phyloP scores from a whole-genome alignment of 2,888 invertebrate genomes.

The Amphimallon solstitiale region DNA sequence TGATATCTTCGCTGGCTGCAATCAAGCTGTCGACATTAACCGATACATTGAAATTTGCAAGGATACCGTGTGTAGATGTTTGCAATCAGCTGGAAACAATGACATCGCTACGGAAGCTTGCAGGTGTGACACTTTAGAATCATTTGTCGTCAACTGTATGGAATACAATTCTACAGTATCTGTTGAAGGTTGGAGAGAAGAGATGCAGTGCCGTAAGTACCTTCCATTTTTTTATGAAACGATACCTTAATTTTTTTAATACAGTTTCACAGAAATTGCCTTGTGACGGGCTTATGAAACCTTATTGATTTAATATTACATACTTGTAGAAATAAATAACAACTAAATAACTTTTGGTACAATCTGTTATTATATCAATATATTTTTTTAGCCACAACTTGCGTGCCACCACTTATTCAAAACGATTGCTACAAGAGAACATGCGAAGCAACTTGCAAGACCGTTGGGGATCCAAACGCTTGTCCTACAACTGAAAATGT shows the following conservation, averaged over 20 bases:
- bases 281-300: too few relatives aligned
- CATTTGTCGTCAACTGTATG: conserved; percentile 79
- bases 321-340: too few relatives aligned
- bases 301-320: too few relatives aligned
- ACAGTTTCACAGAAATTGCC: too few relatives aligned
- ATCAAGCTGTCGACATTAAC: conserved; percentile 71
- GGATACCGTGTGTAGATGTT: conserved; percentile 80
- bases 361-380: too few relatives aligned
- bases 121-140: conserved; percentile 75
- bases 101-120: conserved; percentile 65
- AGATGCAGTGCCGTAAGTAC: conserved; percentile 76
- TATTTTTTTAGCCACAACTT: conserved; percentile 71
- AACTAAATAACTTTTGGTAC: too few relatives aligned
- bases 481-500: conserved; percentile 74
- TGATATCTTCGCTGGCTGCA: conserved; percentile 74
- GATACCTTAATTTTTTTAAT: too few relatives aligned
- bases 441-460: conserved; percentile 82
- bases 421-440: conserved; percentile 82
- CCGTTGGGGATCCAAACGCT: conserved; percentile 66
- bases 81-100: conserved; percentile 65
- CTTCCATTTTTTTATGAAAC: not conserved
- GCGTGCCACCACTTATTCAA: conserved; percentile 81
- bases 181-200: conserved; percentile 76
- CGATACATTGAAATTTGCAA: conserved; percentile 78
- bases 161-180: conserved; percentile 72